A percentile compares a stretch with the other conserved stretches of the same genome.
phyloP scores from a whole-genome alignment of 2,113 vertebrate species.

The Amphilophus citrinellus region DNA sequence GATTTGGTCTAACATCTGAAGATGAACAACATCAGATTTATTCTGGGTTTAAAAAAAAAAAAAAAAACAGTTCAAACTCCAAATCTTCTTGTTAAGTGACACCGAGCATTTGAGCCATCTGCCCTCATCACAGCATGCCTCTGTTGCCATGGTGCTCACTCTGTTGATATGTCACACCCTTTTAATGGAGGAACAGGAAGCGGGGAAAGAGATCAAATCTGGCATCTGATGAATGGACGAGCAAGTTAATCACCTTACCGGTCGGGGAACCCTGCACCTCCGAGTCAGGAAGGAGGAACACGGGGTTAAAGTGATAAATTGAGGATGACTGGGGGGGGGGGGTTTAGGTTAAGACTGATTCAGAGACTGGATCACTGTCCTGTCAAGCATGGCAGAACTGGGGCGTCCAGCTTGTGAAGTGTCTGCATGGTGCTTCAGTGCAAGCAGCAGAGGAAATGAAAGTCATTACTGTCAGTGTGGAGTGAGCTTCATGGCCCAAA shows the following conservation, averaged over 20 bases:
- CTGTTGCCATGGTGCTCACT: conserved; percentile 42
- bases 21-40: not conserved
- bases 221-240: conserved; percentile 57
- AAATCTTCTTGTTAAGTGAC: not conserved
- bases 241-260: conserved; percentile 60
- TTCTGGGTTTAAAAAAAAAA: not conserved
- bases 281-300: conserved; percentile 34
- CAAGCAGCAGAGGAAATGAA: conserved; percentile 76
- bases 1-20: not conserved
- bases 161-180: conserved; percentile 35
- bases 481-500: conserved; percentile 83
- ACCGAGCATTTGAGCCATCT: not conserved
- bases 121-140: conserved; percentile 9
- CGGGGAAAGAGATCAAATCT: conserved; percentile 47
- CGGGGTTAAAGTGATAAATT: conserved; percentile 67
- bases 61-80: not conserved
- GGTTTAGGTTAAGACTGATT: conserved; percentile 60
- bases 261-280: conserved; percentile 18
- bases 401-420: conserved; percentile 67
- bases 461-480: conserved; percentile 80
- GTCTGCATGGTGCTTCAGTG: conserved; percentile 61
- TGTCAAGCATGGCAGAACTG: conserved; percentile 64
- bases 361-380: conserved; percentile 55
- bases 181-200: conserved; percentile 59
- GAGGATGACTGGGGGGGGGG: conserved; percentile 61